Evolutionary conservation across 2,797 vertebrate genomes (phyloP).

Genomic region (Microcaecilia unicolor): DNA sequence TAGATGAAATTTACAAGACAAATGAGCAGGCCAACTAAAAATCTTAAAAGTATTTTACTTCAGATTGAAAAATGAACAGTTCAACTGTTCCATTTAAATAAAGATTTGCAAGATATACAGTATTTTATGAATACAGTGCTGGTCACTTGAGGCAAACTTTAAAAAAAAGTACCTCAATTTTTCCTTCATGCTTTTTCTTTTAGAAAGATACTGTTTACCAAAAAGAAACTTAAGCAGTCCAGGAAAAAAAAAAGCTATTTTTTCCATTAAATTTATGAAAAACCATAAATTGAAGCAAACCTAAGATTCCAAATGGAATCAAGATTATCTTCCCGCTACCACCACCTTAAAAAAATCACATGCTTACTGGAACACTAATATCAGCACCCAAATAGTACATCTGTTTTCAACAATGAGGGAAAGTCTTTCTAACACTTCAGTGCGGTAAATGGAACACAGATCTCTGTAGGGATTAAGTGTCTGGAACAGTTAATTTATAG

Average conservation of each 20-base stretch:
- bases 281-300: constrained; percentile 63
- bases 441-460: constrained; percentile 53
- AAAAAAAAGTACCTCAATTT: constrained; percentile 46
- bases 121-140: constrained; percentile 66
- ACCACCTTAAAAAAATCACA: constrained; percentile 62
- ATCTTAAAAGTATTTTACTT: constrained; percentile 62
- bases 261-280: constrained; percentile 70
- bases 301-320: constrained; percentile 74
- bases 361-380: constrained; percentile 56
- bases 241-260: constrained; percentile 59
- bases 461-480: constrained; percentile 44
- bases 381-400: constrained; percentile 51
- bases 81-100: constrained; percentile 56
- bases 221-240: constrained; percentile 63
- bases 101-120: constrained; percentile 60
- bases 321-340: constrained; percentile 72
- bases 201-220: constrained; percentile 67
- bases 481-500: constrained; percentile 52
- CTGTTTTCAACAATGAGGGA: constrained; percentile 56
- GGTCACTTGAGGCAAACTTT: constrained; percentile 56
- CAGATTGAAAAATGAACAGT: constrained; percentile 62
- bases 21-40: constrained; percentile 61
- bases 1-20: constrained; percentile 58
- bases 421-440: constrained; percentile 48
- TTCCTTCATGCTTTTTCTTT: constrained; percentile 55